Base-by-base conservation (phyloP, 1,140 invertebrate species). In the Streblospio benedicti region DNA sequence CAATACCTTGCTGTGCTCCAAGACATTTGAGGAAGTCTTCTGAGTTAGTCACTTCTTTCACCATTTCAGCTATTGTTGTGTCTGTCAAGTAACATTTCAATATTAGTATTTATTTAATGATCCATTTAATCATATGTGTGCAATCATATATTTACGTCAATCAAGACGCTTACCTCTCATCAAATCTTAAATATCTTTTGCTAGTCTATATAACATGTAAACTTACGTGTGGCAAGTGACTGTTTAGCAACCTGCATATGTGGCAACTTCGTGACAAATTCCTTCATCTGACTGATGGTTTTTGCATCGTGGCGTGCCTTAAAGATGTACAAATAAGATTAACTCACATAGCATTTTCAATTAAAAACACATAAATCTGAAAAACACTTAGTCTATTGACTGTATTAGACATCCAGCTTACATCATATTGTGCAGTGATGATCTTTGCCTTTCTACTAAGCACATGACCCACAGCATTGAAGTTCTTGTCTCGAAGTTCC, bases 221-320 rank as follows among this genome's bases (percentile, higher is more conserved):
- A 49, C 25, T 49, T 49, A 85, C 83, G 84, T 61, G 83, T 87
- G 14, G 87, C 85, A 12, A 96, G 77, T 6, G 88, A 82, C 70
- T 89, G 85, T 71, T 95, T 93, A 30, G 87, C 86, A n/a, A 85
- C 85, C 70, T 95, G 80, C 78, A 97, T 85, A 64, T 91, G 85
- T 0, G 91, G 93, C 59, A 97, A 79, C 63, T 87, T 86, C 12
- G 89, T 86, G 3, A 97, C 93, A 80, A 96, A 93, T 66, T 89
- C 85, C 77, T 94, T 95, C 71, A 97, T 91, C 78, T 97, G 91
- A 71, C 89, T 86, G 25, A 97, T 86, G 14, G 90, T 88, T 74
- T 91, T 91, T 38, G 91, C 87, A 27, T 84, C 83, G 72, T 90
- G 87, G 44, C 86, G 82, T 72, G 93, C 90, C 73, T 80, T n/a